Conservation (phyloP, 2,888 invertebrate species). For the Pemphredon lugubris region DNA sequence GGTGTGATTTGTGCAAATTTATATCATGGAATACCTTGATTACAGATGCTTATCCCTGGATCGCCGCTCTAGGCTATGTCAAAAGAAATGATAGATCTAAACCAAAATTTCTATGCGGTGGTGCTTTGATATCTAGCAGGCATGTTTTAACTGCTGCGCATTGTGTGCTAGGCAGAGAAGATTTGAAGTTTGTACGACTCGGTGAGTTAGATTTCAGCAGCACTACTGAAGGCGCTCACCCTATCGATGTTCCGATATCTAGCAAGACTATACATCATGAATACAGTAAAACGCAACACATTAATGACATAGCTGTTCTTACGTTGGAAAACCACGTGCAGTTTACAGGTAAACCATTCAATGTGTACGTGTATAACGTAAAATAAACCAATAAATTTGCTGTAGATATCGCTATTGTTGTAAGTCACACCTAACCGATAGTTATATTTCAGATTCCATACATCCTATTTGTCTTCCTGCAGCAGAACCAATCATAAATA, state of each 20-base stretch:
- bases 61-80: slow-evolving; percentile 89
- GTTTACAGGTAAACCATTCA: slow-evolving; percentile 82
- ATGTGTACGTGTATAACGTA: too few species aligned
- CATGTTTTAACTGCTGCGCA: slow-evolving; percentile 92
- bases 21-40: not conserved
- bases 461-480: slow-evolving; percentile 90
- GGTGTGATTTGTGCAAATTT: too few species aligned
- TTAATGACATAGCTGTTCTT: slow-evolving; percentile 91
- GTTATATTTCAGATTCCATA: slow-evolving; percentile 86
- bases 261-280: slow-evolving; percentile 85
- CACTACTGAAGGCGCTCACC: slow-evolving; percentile 84
- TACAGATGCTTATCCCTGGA: slow-evolving; percentile 91
- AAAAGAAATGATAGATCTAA: too few species aligned
- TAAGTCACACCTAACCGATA: too few species aligned
- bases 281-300: slow-evolving; percentile 85
- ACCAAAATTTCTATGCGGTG: slow-evolving; percentile 85
- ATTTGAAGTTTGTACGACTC: slow-evolving; percentile 87
- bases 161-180: slow-evolving; percentile 85
- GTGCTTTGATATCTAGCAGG: slow-evolving; percentile 85
- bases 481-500: slow-evolving; percentile 82
- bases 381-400: too few species aligned
- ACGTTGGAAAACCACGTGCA: slow-evolving; percentile 83
- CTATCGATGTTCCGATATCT: slow-evolving; percentile 85
- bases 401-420: too few species aligned
- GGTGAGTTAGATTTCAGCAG: slow-evolving; percentile 90